Evolutionary conservation across 2,113 vertebrate species (phyloP), one percentile per base, ranked within the genome.

Genomic region (Psephotus haematonotus): DNA sequence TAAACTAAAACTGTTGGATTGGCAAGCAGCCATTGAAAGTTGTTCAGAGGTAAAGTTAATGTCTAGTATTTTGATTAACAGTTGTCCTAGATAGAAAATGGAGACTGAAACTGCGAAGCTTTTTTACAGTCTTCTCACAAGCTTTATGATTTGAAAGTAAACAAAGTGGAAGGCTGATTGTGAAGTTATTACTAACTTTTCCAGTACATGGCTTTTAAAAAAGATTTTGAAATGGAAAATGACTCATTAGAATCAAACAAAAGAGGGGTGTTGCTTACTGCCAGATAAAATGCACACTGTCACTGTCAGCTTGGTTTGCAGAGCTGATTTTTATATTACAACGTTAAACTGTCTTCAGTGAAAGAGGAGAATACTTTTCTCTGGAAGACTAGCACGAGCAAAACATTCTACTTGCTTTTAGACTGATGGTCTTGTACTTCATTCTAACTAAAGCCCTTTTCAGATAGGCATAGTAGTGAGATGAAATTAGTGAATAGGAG

Each of bases 11-110:
- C 95, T 99, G 94, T 98, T 95, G 13, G 97, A 99, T 75, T 99
- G 99, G 99, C 98, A 99, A 95, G 99, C 98, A 7, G 99, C 99
- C 8, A 62, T 99, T 50, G 99, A 99, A 63, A 99, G 98, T 96
- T 99, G 99, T 94, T 96, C 98, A 63, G 98, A 99, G 99, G 99
- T 99, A 97, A 97, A 80, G 72, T n/a, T 72, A 39, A 39, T 23
- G 3, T 33, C 88, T 19, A 33, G 20, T 82, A 39, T 46, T 83
- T 70, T 50, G 37, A 43, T 64, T 16, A 81, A 72, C 28, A 46
- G 5, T 27, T 67, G 27, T 28, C 47, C n/a, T 55, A 3, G 47
- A 9, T 22, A 68, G 57, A 81, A 69, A 85, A 81, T 11, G 8
- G 39, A 46, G 20, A n/a, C 49, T 53, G n/a, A 81, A 69, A 84